Conservation (phyloP, 2,888 invertebrate genomes). For the Lissocephala sabroskyi region DNA sequence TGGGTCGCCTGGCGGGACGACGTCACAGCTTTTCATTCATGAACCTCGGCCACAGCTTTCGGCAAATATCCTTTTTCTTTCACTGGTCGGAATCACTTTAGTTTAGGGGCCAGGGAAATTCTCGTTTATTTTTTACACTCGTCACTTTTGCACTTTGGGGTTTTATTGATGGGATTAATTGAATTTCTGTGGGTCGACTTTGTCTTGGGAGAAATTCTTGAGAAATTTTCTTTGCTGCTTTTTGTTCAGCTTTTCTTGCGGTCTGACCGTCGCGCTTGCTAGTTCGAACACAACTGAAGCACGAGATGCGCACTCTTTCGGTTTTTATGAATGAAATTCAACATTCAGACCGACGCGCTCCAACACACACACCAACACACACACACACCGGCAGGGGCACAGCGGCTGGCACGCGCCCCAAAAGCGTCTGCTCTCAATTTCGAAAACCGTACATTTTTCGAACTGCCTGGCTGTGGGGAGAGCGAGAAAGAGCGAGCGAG, state of each 20-base stretch:
- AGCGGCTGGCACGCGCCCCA: constrained; percentile 52
- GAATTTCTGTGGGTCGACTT: too few relatives aligned
- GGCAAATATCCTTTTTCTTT: constrained; percentile 25
- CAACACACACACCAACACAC: constrained; percentile 11
- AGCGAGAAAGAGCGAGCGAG: constrained; percentile 21
- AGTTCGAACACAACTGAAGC: constrained; percentile 73
- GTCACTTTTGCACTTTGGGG: not conserved
- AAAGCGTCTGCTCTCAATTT: constrained; percentile 28
- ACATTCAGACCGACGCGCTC: constrained; percentile 35
- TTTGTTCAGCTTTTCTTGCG: constrained; percentile 22
- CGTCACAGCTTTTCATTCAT: constrained; percentile 17
- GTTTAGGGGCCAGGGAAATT: too few relatives aligned
- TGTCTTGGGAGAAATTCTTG: not conserved
- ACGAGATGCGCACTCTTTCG: constrained; percentile 72
- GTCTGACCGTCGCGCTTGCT: constrained; percentile 73
- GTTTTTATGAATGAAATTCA: constrained; percentile 74
- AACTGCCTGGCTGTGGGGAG: too few relatives aligned
- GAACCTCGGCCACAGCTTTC: constrained; percentile 1
- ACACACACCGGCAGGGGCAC: constrained; percentile 5
- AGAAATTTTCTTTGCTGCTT: not conserved
- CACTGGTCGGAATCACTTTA: not conserved
- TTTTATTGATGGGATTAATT: not conserved
- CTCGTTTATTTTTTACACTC: too few relatives aligned
- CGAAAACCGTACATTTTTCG: constrained; percentile 49
- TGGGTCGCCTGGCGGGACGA: not conserved